Conservation (phyloP, 2,113 vertebrate genomes). For the Lichenostomus cassidix region DNA sequence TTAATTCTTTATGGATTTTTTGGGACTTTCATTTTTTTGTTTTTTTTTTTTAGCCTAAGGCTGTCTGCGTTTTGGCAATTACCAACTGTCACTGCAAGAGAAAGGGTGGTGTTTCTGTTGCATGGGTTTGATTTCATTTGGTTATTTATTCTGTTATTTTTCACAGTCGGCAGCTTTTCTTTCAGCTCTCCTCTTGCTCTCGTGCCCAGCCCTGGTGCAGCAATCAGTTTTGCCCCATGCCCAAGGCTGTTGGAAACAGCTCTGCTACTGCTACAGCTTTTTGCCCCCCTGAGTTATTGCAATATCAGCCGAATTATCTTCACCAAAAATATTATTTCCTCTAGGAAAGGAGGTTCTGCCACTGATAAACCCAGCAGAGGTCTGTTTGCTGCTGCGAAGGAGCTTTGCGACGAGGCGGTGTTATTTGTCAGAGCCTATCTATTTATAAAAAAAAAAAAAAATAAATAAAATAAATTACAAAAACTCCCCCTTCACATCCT, state of each 20-base stretch:
- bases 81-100: not conserved
- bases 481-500: not conserved
- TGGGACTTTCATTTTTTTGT: too few relatives aligned
- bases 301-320: not conserved
- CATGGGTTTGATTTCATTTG: not conserved
- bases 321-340: slow-evolving; percentile 57
- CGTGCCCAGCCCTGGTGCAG: fast-evolving
- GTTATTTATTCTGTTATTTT: not conserved
- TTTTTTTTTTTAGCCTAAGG: not conserved
- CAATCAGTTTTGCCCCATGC: not conserved
- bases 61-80: not conserved
- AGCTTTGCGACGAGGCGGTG: not conserved
- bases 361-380: slow-evolving; percentile 46
- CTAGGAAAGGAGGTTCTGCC: slow-evolving; percentile 39
- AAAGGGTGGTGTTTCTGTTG: not conserved
- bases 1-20: not conserved
- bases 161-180: not conserved
- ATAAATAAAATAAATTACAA: not conserved
- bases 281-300: not conserved
- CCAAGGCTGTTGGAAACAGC: not conserved
- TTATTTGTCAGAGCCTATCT: slow-evolving; percentile 48
- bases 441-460: not conserved
- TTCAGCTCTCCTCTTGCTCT: not conserved
- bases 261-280: not conserved
- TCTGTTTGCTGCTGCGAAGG: slow-evolving; percentile 35